Percentiles rank a stretch among this genome's conserved stretches.
Conservation (phyloP, 2,888 invertebrate genomes). For the Diogma glabrata region DNA sequence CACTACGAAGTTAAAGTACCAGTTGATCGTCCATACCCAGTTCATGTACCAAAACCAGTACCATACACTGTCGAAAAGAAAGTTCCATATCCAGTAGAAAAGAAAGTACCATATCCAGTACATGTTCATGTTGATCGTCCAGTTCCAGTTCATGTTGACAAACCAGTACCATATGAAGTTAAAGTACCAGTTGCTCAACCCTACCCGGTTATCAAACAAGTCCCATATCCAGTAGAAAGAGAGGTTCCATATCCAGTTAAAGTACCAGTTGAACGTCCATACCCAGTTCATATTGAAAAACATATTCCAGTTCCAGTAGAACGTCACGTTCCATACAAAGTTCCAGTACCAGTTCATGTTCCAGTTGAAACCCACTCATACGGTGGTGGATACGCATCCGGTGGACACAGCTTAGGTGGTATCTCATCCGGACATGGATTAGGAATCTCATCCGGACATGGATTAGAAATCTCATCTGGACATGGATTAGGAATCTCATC, state of each 20-base stretch:
- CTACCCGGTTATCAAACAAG: constrained; percentile 42
- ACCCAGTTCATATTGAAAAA: constrained; percentile 46
- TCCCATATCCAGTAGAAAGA: constrained; percentile 57
- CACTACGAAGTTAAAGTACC: constrained; percentile 69
- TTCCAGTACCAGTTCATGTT: constrained; percentile 34
- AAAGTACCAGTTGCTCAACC: constrained; percentile 47
- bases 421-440: too few relatives aligned
- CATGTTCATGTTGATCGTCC: constrained; percentile 57
- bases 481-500: too few relatives aligned
- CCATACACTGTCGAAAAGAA: constrained; percentile 72
- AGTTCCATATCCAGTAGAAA: constrained; percentile 52
- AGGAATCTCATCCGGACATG: too few relatives aligned
- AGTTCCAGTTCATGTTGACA: constrained; percentile 43
- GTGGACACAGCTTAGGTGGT: too few relatives aligned
- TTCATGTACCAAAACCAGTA: constrained; percentile 47
- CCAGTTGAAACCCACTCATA: constrained; percentile 15
- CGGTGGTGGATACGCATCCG: too few relatives aligned
- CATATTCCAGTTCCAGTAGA: constrained; percentile 53
- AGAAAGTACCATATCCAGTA: constrained; percentile 56
- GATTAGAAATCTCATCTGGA: too few relatives aligned
- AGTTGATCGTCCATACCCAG: constrained; percentile 59
- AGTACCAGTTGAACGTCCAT: constrained; percentile 49
- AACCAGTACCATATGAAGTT: constrained; percentile 47
- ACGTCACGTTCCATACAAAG: constrained; percentile 52
- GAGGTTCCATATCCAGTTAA: constrained; percentile 51